Base-by-base conservation (phyloP, 2,888 invertebrate genomes). In the Ctenicera cuprea region DNA sequence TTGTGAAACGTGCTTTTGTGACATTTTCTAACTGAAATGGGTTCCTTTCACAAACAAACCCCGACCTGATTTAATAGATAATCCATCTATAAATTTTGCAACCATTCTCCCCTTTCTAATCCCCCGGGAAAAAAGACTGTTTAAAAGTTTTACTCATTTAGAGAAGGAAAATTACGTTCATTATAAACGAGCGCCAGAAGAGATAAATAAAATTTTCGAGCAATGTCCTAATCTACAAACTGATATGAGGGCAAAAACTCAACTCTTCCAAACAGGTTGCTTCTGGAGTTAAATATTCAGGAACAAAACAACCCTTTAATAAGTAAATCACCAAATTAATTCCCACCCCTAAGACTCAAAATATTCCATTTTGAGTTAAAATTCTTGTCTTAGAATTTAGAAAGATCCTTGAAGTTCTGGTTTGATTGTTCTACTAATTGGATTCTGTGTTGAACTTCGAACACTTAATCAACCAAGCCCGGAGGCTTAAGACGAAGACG, bases 1-100 rank as follows among this genome's bases (percentile, higher is more conserved):
- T 63, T 70, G 70, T 64, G 70, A 54, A 63, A 70, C 70, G 63
- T 70, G 70, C 70, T 70, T 70, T 70, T 70, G 64, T 70, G 70
- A 63, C 70, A 48, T 70, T 70, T 70, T 70, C 70, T 64, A 70
- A 37, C 38, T 70, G 64, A 70, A 63, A 63, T 54, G 54, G 57
- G 70, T 54, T 70, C 37, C 41, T 52, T 62, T 70, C 63, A 63
- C 43, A 70, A 37, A 70, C 62, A 70, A 63, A 52, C 43, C 52
- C 38, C 54, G 30, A 26, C 18, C 50, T 48, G 45, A 30, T 48
- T 63, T 70, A 64, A 63, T 70, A 62, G 41, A 62, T 62, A 62
- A 62, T 62, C 62, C 62, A 45, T 45, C 62, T 62, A 62, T 62
- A 62, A 62, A 62, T 62, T 62, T 62, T 62, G 62, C 22, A 62